Evolutionary conservation across 2,888 invertebrate genomes (phyloP), one percentile per base, ranked within the genome.

Genomic region (Rosalia funebris): DNA sequence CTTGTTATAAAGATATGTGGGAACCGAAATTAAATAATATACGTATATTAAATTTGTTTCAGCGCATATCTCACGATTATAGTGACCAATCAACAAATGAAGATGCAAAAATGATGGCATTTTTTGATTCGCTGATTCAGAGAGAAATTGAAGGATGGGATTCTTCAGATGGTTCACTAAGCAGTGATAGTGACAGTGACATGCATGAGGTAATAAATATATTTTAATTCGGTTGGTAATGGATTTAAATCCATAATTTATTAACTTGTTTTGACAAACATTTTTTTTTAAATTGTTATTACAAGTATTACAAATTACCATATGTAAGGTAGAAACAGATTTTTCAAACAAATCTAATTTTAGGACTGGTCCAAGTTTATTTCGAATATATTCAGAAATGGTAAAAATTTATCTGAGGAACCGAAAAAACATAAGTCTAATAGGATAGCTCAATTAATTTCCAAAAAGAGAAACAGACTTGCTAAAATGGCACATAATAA

Each of bases 21-120:
- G n/a, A n/a, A n/a, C n/a, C n/a, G n/a, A n/a, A n/a, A n/a, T n/a
- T n/a, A n/a, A n/a, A n/a, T n/a, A n/a, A n/a, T n/a, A n/a, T n/a
- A n/a, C n/a, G n/a, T 34, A n/a, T n/a, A 34, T 2, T 34, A 34
- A n/a, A 11, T n/a, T n/a, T 34, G 2, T 77, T 76, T 9, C 82
- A 91, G 85, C 88, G 90, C 71, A 90, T 93, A 82, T 89, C 93
- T 0, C 94, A 95, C 81, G 95, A 96, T 82, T 95, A 94, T 78
- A 91, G 91, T 72, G 90, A 92, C 68, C 91, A 93, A 73, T 95
- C 93, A 5, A 93, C 91, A 0, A 87, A 89, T 52, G 96, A 97
- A 81, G 96, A 97, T 81, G 91, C 93, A 0, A 87, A 94, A 52
- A 97, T 97, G 96, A 92, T 97, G 91, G 96, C 96, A 20, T 96